Evolutionary conservation across 1,140 invertebrate species (phyloP).

Genomic region (Drosophila obscura): DNA sequence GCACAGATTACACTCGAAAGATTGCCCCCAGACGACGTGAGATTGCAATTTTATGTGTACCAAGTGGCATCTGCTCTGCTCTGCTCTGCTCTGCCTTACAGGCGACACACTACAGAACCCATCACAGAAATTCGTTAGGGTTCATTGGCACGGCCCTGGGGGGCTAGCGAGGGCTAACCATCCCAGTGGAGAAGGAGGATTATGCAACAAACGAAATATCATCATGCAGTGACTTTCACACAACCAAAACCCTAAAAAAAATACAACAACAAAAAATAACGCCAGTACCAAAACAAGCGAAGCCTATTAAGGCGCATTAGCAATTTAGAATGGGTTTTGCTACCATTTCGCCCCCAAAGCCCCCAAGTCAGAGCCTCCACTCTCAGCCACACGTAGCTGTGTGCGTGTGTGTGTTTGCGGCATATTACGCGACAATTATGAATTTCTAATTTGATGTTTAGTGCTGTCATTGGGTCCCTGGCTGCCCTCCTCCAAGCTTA

Average conservation of each 20-base stretch:
- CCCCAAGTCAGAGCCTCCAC: background rate
- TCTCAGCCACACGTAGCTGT: slow-evolving; percentile 16
- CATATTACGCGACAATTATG: slow-evolving; percentile 76
- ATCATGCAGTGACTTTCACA: slow-evolving; percentile 64
- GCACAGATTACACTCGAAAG: slow-evolving; percentile 70
- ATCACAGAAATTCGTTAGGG: slow-evolving; percentile 53
- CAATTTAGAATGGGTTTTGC: slow-evolving; percentile 72
- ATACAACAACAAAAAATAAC: slow-evolving; percentile 11
- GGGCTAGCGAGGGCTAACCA: no score
- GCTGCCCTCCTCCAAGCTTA: background rate
- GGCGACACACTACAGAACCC: slow-evolving; percentile 6
- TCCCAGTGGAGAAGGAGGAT: slow-evolving; percentile 48
- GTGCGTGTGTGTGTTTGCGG: slow-evolving; percentile 21
- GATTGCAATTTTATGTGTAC: slow-evolving; percentile 74
- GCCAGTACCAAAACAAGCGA: slow-evolving; percentile 52
- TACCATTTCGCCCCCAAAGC: slow-evolving; percentile 64
- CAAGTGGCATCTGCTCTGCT: slow-evolving; percentile 27
- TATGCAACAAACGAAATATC: slow-evolving; percentile 80
- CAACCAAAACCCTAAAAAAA: slow-evolving; percentile 1
- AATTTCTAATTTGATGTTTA: slow-evolving; percentile 74
- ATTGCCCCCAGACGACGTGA: slow-evolving; percentile 66
- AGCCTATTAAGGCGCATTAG: slow-evolving; percentile 73
- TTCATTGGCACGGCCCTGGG: slow-evolving; percentile 62
- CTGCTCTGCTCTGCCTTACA: slow-evolving; percentile 25
- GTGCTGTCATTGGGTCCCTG: slow-evolving; percentile 5